A percentile compares a stretch with the other conserved stretches of the same genome.
Evolutionary conservation across 2,113 vertebrate species (phyloP).

Genomic region (Dipodomys stephensi): DNA sequence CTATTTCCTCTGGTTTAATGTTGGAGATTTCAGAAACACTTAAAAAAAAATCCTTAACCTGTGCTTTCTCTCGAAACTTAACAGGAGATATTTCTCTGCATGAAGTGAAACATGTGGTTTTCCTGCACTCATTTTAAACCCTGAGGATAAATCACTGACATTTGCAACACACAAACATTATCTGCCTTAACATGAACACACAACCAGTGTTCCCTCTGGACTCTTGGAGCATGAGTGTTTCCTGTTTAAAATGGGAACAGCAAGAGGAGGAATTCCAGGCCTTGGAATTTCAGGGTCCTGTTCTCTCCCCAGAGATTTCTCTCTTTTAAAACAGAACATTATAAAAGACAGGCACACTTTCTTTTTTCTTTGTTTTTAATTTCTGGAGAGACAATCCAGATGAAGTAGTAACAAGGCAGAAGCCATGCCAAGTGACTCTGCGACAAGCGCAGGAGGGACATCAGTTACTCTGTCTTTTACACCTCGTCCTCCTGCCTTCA

Average conservation of each 20-base stretch:
- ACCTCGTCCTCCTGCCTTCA: conserved; percentile 3
- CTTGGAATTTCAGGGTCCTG: conserved; percentile 87
- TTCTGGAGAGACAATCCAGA: conserved; percentile 86
- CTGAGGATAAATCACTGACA: conserved; percentile 88
- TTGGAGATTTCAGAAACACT: conserved; percentile 74
- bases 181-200: conserved; percentile 89
- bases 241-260: conserved; percentile 90
- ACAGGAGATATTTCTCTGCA: conserved; percentile 82
- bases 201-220: conserved; percentile 84
- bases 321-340: conserved; percentile 88
- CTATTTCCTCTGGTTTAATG: conserved; percentile 72
- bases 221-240: conserved; percentile 89
- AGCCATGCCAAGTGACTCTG: conserved; percentile 78
- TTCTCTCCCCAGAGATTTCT: conserved; percentile 82
- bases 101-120: conserved; percentile 87
- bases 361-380: background rate
- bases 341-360: conserved; percentile 85
- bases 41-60: conserved; percentile 72
- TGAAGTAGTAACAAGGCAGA: conserved; percentile 84
- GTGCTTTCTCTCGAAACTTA: conserved; percentile 75
- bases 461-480: conserved; percentile 66
- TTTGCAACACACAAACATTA: conserved; percentile 88
- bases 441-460: background rate
- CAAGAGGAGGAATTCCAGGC: conserved; percentile 89
- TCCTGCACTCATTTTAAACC: conserved; percentile 84